Conservation (phyloP, 2,113 vertebrate genomes). For the Gasterosteus nipponicus region DNA sequence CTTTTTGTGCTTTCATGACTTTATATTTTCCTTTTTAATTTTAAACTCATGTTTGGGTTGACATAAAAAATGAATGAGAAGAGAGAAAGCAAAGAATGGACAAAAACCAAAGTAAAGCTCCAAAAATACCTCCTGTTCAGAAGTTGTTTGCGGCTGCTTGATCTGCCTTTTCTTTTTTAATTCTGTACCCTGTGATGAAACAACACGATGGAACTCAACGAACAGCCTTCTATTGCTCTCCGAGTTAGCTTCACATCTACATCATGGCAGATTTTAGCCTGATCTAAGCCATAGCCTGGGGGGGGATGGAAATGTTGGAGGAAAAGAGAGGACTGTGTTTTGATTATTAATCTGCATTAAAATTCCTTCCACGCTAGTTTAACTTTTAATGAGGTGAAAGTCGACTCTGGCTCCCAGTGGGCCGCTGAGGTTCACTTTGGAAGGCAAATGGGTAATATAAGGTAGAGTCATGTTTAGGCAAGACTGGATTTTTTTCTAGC, state of each 20-base stretch:
- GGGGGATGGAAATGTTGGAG: slow-evolving; percentile 49
- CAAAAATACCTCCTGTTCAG: background rate
- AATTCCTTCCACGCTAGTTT: slow-evolving; percentile 70
- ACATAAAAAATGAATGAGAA: too few relatives aligned
- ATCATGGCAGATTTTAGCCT: slow-evolving; percentile 36
- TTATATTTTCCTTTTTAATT: too few relatives aligned
- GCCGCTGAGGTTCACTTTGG: slow-evolving; percentile 28
- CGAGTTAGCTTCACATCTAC: slow-evolving; percentile 45
- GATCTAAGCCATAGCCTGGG: slow-evolving; percentile 55
- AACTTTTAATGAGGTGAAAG: slow-evolving; percentile 77
- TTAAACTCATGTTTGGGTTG: too few relatives aligned
- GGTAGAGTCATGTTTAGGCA: slow-evolving; percentile 20
- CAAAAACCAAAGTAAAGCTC: background rate
- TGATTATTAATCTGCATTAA: slow-evolving; percentile 77
- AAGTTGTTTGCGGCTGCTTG: background rate
- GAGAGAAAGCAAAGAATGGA: too few relatives aligned
- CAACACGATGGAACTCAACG: slow-evolving; percentile 17
- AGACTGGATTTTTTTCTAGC: slow-evolving; percentile 15
- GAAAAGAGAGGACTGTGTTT: slow-evolving; percentile 53
- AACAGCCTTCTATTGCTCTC: slow-evolving; percentile 36
- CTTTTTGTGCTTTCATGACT: background rate
- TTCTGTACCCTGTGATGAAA: background rate
- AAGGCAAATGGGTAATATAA: slow-evolving; percentile 40
- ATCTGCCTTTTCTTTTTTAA: background rate
- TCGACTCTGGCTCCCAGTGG: slow-evolving; percentile 39